Percentiles rank a stretch among this genome's conserved stretches.
phyloP scores from a whole-genome alignment of 2,888 invertebrate species.

The Elegia similella region DNA sequence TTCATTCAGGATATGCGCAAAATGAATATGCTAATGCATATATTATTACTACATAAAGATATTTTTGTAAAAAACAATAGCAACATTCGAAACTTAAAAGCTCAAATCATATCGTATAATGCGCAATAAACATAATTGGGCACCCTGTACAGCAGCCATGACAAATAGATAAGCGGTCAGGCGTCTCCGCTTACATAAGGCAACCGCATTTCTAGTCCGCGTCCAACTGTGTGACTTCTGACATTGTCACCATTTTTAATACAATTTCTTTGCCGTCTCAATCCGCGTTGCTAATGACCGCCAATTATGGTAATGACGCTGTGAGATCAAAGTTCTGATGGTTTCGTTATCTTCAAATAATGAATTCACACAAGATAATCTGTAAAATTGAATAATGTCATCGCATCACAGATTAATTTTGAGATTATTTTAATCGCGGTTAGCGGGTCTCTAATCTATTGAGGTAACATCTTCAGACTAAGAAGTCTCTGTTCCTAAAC shows the following conservation, averaged over 20 bases:
- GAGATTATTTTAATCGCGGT: slow-evolving; percentile 1
- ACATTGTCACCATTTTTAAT: slow-evolving; percentile 59
- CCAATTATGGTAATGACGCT: slow-evolving; percentile 35
- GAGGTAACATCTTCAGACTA: not conserved
- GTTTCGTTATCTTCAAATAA: slow-evolving; percentile 10
- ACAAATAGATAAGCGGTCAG: slow-evolving; percentile 18
- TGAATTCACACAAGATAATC: slow-evolving; percentile 7
- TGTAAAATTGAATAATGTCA: slow-evolving; percentile 3
- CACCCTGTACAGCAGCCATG: slow-evolving; percentile 16
- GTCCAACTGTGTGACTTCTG: slow-evolving; percentile 65
- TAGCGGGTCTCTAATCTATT: slow-evolving; percentile 6
- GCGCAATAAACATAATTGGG: not conserved
- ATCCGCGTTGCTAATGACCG: slow-evolving; percentile 36
- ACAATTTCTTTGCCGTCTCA: slow-evolving; percentile 50
- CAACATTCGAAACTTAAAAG: no score
- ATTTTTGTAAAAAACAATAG: no score
- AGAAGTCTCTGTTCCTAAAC: no score
- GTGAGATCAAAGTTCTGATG: slow-evolving; percentile 18
- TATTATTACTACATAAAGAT: no score
- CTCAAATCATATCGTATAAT: no score
- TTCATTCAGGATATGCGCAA: not conserved
- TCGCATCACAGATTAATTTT: not conserved
- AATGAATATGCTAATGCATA: not conserved
- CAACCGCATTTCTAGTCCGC: slow-evolving; percentile 40
- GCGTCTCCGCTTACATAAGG: slow-evolving; percentile 43